Evolutionary conservation across 2,113 vertebrate genomes (phyloP), one percentile per base, ranked within the genome.

Genomic region (Siphamia tubifer): DNA sequence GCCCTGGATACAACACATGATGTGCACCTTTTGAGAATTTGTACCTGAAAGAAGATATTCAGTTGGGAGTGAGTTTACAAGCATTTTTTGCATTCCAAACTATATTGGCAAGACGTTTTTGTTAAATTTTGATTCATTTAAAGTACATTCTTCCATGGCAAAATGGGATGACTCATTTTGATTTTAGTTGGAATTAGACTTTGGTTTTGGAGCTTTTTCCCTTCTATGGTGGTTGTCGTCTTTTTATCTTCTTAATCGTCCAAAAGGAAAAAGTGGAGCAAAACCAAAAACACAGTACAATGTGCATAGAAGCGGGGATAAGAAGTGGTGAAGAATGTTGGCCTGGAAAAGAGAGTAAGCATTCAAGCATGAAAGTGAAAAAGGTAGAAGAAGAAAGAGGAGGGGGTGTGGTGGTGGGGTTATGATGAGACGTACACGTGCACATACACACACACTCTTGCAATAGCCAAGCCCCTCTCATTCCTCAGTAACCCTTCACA

Each of bases 311-410:
- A 35, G 44, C 36, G 17, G 51, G 60, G 55, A 63, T 23, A 66
- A 80, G 49, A 40, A 68, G 62, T 9, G 15, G 15, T 65, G 45
- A 82, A 79, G 76, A 81, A 81, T 83, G 79, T 85, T 89, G 80
- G 84, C 80, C 57, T 31, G 52, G 32, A 71, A 80, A 77, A 73
- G 67, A 58, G 70, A 72, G 60, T 1, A 48, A 13, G 68, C 57
- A 43, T 72, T 74, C 62, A 63, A 76, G 82, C 80, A 71, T 84
- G 73, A 87, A 83, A 74, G 78, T 74, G 73, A 80, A 74, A 76
- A 84, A 78, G 70, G 43, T n/a, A 25, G 48, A n/a, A 51, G 30
- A 24, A 49, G 66, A 16, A 3, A 34, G 27, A 35, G 28, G 23
- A 17, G 47, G 28, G 3, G 3, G n/a, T 7, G 40, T 12, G 56